Evolutionary conservation across 2,797 vertebrate genomes (phyloP).

Genomic region (Craterocephalus amniculus): DNA sequence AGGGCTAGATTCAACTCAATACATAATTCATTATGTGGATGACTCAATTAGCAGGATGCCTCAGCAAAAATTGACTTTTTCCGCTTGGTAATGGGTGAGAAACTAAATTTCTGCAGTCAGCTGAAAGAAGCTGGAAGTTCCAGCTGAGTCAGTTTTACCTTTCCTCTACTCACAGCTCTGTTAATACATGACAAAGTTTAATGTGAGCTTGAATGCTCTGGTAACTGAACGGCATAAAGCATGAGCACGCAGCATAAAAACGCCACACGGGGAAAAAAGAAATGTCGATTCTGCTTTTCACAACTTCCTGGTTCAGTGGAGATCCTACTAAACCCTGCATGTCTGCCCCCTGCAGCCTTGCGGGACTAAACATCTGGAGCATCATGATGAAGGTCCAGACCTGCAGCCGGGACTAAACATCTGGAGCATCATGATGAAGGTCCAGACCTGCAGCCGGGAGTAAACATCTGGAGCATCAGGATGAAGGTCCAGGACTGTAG

Average conservation of each 20-base stretch:
- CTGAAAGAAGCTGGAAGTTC: conserved; percentile 15
- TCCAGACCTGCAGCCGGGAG: no score
- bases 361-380: no score
- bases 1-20: conserved; percentile 69
- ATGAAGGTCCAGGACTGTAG: no score
- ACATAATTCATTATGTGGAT: conserved; percentile 77
- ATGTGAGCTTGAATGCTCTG: no score
- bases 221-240: background rate
- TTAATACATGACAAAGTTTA: no score
- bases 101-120: conserved; percentile 47
- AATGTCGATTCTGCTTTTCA: background rate
- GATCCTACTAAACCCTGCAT: no score
- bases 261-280: background rate
- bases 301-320: background rate
- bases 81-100: conserved; percentile 16
- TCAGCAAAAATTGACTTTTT: conserved; percentile 52
- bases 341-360: no score
- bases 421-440: no score
- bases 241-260: background rate
- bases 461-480: no score
- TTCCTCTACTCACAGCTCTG: no score
- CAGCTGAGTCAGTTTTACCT: conserved; percentile 20
- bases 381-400: no score
- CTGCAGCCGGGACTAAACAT: no score
- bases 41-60: conserved; percentile 75